Conservation (phyloP, 2,888 invertebrate genomes). For the Erebia aethiops region DNA sequence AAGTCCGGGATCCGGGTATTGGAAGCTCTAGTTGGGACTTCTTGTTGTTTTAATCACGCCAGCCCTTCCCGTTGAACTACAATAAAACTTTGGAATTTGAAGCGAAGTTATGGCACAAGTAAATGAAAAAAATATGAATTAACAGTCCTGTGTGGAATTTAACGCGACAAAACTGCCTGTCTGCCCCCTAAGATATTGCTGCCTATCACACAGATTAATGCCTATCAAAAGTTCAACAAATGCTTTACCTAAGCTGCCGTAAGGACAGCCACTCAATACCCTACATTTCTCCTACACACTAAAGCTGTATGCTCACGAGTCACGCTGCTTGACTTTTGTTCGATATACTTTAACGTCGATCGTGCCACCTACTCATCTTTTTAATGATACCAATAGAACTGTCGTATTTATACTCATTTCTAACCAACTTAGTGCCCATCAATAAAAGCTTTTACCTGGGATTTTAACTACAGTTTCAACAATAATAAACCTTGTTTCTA, state of each 20-base stretch:
- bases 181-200: too few species aligned
- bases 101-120: too few species aligned
- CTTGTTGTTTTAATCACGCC: too few species aligned
- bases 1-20: too few species aligned
- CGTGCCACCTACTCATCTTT: conserved; percentile 40
- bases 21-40: too few species aligned
- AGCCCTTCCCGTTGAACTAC: too few species aligned
- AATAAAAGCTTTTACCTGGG: conserved; percentile 8
- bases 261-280: neutral
- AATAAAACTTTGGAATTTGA: too few species aligned
- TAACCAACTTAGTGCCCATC: conserved; percentile 38
- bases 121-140: too few species aligned
- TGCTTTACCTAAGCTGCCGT: neutral
- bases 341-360: conserved; percentile 28
- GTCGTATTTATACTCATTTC: conserved; percentile 41
- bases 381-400: conserved; percentile 40
- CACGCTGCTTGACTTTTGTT: conserved; percentile 19
- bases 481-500: conserved; percentile 10
- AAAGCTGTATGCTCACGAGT: neutral
- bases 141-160: too few species aligned
- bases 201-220: too few species aligned
- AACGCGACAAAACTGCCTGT: too few species aligned
- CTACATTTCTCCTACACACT: neutral
- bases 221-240: too few species aligned
- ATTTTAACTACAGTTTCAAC: neutral